Base-by-base conservation (phyloP, 2,113 vertebrate species). In the Ornithorhynchus anatinus region DNA sequence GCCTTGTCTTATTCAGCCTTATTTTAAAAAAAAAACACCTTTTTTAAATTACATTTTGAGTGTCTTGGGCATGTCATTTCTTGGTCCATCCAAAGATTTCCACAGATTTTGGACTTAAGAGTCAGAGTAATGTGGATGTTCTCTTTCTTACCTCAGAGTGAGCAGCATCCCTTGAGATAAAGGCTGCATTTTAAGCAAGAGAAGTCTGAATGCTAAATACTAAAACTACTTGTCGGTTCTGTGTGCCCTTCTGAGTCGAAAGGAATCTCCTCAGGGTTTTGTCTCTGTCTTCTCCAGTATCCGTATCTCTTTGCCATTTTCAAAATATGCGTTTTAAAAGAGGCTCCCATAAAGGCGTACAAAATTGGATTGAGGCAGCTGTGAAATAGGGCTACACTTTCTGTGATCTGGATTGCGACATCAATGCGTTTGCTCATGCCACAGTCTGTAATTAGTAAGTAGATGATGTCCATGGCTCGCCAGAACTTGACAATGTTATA, bases 291-390 rank as follows among this genome's bases (percentile, higher is more conserved):
- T 78, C 79, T 89, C 91, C 88, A 83, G 40, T 84, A 57, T 2
- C 92, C 87, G 0, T 87, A 91, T 37, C 73, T 90, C 81, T 98
- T 98, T 54, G 90, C 94, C 0, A 92, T 86, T 87, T 92, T 96
- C 68, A 89, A 74, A 59, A 97, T 37, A 3, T 92, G 91, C 80
- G 81, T 93, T 89, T 92, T 95, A 75, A 99, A 96, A 37, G 96
- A 96, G 1, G 94, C 88, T 0, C 97, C 97, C 69, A 97, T 77
- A 5, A 96, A 96, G 57, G 89, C 72, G 0, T 99, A 98, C 5
- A 99, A 90, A 76, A 99, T 57, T 0, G 97, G 97, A 87, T 99
- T 99, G 61, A 99, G 90, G 86, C 96, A 98, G 80, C 95, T 92
- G 75, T 99, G 97, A 23, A 89, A 95, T 51, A 98, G 81, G 2